Conservation (phyloP, 2,797 vertebrate genomes). For the Hephaestus fuliginosus region DNA sequence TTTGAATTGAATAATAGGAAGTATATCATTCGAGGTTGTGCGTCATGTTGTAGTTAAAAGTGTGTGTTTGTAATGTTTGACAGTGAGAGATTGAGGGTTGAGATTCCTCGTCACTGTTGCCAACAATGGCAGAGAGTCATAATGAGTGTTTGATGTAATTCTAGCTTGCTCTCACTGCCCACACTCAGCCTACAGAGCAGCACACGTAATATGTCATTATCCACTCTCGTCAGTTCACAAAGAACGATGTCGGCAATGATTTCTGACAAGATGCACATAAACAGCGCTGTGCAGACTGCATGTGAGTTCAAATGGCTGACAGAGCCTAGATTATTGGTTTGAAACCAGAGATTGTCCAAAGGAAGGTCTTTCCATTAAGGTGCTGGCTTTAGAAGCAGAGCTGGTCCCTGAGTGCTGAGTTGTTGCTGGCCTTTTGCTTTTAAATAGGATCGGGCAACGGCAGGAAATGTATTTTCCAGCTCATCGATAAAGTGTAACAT, state of each 20-base stretch:
- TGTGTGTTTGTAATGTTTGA: not conserved
- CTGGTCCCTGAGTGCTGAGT: not conserved
- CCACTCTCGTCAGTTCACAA: constrained; percentile 3
- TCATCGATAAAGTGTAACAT: not conserved
- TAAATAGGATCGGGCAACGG: not conserved
- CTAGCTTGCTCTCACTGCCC: constrained; percentile 11
- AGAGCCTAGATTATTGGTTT: constrained; percentile 3
- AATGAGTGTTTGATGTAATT: constrained; percentile 22
- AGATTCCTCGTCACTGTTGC: not conserved
- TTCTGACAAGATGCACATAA: constrained; percentile 15
- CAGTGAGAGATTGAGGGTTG: constrained; percentile 1
- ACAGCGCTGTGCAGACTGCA: not conserved
- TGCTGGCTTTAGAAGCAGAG: not conserved
- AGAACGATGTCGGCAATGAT: not conserved
- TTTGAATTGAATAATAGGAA: not conserved
- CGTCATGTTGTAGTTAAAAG: not conserved
- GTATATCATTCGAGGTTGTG: not conserved
- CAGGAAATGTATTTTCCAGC: not conserved
- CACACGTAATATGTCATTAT: constrained; percentile 19
- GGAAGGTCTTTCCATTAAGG: not conserved
- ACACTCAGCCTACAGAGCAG: constrained; percentile 16
- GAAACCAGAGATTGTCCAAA: constrained; percentile 1
- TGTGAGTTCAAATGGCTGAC: not conserved
- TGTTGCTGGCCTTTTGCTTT: constrained; percentile 2
- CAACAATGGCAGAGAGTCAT: constrained; percentile 14